A percentile compares a stretch with the other conserved stretches of the same genome.
phyloP scores from a whole-genome alignment of 2,113 vertebrate species.

The Prinia subflava region DNA sequence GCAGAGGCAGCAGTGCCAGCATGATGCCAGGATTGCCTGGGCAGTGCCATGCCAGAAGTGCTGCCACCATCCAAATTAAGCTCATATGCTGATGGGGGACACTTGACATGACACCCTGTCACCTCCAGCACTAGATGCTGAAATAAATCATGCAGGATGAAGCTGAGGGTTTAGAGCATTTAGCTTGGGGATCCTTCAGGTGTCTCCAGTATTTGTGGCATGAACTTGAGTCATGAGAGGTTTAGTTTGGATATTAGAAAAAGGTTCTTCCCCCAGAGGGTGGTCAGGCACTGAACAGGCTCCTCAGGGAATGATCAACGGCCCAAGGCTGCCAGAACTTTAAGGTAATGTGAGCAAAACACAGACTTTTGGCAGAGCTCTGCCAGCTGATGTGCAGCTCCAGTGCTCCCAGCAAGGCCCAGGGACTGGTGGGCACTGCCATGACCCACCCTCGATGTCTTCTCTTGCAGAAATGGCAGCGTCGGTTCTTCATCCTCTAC shows the following conservation, averaged over 20 bases:
- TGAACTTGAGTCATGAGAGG: neutral
- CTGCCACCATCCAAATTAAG: neutral
- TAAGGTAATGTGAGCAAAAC: no score
- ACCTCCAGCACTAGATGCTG: neutral
- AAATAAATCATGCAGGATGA: neutral
- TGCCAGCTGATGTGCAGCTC: neutral
- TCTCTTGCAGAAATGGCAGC: constrained; percentile 91
- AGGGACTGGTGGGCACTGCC: neutral
- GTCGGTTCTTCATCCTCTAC: constrained; percentile 94
- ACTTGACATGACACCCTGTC: rapidly evolving
- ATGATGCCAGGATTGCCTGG: neutral
- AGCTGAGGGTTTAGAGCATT: neutral
- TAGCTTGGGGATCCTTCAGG: neutral
- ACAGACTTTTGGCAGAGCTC: neutral
- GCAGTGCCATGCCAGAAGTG: neutral
- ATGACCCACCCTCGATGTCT: neutral
- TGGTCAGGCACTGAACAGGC: neutral
- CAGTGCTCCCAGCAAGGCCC: neutral
- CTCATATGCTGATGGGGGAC: neutral
- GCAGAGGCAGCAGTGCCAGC: neutral
- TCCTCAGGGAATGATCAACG: neutral
- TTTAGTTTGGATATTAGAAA: neutral
- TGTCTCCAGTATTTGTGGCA: neutral
- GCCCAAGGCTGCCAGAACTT: neutral
- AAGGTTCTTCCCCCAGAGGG: neutral